Conservation (phyloP, 2,888 invertebrate species). For the Morpho deidamia region DNA sequence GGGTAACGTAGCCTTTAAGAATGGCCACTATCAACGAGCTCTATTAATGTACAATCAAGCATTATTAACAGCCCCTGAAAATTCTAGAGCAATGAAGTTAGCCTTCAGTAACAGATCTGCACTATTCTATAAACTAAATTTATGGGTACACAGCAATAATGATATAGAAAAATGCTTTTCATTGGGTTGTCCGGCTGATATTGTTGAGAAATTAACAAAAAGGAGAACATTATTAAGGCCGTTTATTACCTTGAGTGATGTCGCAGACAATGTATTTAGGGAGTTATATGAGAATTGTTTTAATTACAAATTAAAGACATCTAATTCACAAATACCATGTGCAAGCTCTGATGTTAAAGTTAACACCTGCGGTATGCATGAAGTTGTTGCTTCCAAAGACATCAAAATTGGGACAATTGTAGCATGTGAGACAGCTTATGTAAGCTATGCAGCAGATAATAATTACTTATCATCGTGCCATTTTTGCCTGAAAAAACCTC, state of each 20-base stretch:
- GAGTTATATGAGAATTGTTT: neutral
- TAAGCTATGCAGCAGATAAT: constrained; percentile 7
- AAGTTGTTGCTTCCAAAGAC: constrained; percentile 29
- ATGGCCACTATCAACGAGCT: constrained; percentile 18
- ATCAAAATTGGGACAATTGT: constrained; percentile 34
- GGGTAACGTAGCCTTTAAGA: constrained; percentile 27
- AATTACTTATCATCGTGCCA: constrained; percentile 26
- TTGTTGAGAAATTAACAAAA: constrained; percentile 25
- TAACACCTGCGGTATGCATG: constrained; percentile 14
- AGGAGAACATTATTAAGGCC: constrained; percentile 19
- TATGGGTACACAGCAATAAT: constrained; percentile 24
- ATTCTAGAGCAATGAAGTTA: constrained; percentile 28
- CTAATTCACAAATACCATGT: constrained; percentile 28
- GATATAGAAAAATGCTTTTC: constrained; percentile 33
- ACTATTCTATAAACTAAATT: constrained; percentile 20
- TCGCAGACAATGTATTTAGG: neutral
- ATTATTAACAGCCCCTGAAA: constrained; percentile 30
- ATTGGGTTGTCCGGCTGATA: constrained; percentile 30
- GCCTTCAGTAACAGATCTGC: constrained; percentile 37
- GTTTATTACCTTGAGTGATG: neutral
- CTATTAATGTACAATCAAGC: constrained; percentile 32
- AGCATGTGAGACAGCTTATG: constrained; percentile 30
- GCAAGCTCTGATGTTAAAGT: constrained; percentile 26
- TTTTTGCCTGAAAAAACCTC: constrained; percentile 27
- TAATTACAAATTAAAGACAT: neutral